Evolutionary conservation across 2,113 vertebrate species (phyloP).

Genomic region (Zosterops pallidus): DNA sequence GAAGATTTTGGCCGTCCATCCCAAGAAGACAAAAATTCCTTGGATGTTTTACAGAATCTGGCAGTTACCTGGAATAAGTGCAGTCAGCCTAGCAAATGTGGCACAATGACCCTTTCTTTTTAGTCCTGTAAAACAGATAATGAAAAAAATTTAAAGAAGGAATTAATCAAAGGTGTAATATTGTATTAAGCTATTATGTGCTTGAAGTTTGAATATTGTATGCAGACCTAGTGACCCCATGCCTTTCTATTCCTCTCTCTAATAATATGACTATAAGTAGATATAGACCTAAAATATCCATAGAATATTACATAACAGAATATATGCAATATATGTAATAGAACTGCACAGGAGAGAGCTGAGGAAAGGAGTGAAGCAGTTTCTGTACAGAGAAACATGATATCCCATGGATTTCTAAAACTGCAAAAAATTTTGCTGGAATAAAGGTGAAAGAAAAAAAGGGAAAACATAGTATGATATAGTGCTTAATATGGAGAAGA

Average conservation of each 20-base stretch:
- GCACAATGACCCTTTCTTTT: background rate
- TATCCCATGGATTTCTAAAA: background rate
- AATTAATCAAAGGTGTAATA: background rate
- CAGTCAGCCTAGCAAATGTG: background rate
- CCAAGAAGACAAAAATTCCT: rapidly evolving
- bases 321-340: background rate
- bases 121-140: background rate
- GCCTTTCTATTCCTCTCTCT: background rate
- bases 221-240: background rate
- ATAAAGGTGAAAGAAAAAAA: background rate
- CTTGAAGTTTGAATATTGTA: background rate
- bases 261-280: background rate
- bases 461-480: background rate
- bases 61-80: background rate
- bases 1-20: background rate
- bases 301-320: background rate
- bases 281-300: background rate
- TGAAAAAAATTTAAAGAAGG: background rate
- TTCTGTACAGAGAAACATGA: background rate
- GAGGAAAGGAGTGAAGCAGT: background rate
- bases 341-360: background rate
- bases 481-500: background rate
- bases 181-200: background rate
- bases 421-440: background rate
- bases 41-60: background rate